Evolutionary conservation across 2,113 vertebrate genomes (phyloP).

Genomic region (Himantopus leucocephalus): DNA sequence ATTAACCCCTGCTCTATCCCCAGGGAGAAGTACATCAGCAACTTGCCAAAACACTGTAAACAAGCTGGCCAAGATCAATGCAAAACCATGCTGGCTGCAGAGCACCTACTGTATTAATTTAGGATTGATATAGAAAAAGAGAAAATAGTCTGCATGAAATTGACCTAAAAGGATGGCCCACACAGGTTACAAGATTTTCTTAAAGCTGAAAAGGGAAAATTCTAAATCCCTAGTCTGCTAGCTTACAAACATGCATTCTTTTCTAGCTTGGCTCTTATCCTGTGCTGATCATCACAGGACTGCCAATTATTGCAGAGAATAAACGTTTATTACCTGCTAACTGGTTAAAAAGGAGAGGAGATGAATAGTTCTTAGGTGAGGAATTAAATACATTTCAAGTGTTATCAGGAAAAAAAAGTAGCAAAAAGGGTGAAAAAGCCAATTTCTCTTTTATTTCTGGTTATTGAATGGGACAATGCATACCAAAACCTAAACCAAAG

Average conservation of each 20-base stretch:
- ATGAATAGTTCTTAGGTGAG: background rate
- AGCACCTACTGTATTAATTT: slow-evolving; percentile 78
- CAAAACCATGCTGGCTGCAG: slow-evolving; percentile 66
- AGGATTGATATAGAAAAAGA: slow-evolving; percentile 61
- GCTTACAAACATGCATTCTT: background rate
- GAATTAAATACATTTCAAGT: background rate
- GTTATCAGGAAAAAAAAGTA: background rate
- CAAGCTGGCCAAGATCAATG: slow-evolving; percentile 84
- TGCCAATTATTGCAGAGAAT: background rate
- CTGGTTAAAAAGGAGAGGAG: background rate
- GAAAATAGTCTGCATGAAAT: slow-evolving; percentile 49
- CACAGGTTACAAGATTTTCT: slow-evolving; percentile 33
- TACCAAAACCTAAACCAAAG: background rate
- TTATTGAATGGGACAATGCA: background rate
- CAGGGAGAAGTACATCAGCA: slow-evolving; percentile 83
- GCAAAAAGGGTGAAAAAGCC: background rate
- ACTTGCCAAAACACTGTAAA: slow-evolving; percentile 88
- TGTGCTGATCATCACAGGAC: background rate
- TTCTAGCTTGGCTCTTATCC: background rate
- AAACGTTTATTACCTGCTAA: background rate
- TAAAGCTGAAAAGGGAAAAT: background rate
- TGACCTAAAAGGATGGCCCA: slow-evolving; percentile 50
- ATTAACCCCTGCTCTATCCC: slow-evolving; percentile 88
- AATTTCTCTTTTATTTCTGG: background rate
- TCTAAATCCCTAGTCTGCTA: background rate